A percentile compares a stretch with the other conserved stretches of the same genome.
phyloP scores from a whole-genome alignment of 2,888 invertebrate genomes.

The Neria commutata region DNA sequence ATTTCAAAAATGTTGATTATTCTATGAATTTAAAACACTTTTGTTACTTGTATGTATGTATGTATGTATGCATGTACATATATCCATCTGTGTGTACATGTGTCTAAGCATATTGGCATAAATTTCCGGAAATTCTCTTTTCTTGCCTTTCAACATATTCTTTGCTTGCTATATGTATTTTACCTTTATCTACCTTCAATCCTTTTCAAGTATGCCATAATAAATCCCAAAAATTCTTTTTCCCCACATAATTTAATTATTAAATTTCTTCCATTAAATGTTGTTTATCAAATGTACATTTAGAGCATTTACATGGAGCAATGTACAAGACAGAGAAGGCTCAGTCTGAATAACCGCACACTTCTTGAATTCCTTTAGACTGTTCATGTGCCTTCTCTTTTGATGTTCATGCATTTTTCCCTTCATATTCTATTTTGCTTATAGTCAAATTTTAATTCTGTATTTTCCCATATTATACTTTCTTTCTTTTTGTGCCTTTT shows the following conservation, averaged over 20 bases:
- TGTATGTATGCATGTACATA: not conserved
- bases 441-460: conserved; percentile 34
- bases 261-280: no score
- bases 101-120: not conserved
- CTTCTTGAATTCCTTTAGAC: not conserved
- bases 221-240: no score
- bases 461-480: conserved; percentile 26
- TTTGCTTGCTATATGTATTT: no score
- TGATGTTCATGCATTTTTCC: not conserved
- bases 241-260: no score
- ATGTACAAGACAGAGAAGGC: not conserved
- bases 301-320: not conserved
- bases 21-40: not conserved
- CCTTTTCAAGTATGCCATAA: no score
- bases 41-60: not conserved
- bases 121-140: no score
- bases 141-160: no score
- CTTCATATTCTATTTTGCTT: conserved; percentile 12
- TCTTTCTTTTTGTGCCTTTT: conserved; percentile 40
- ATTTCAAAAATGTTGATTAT: no score
- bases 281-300: no score
- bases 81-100: not conserved
- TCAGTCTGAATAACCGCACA: not conserved
- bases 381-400: conserved; percentile 13
- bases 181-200: no score